Evolutionary conservation across 2,113 vertebrate species (phyloP), one percentile per base, ranked within the genome.

Genomic region (Apodemus sylvaticus): DNA sequence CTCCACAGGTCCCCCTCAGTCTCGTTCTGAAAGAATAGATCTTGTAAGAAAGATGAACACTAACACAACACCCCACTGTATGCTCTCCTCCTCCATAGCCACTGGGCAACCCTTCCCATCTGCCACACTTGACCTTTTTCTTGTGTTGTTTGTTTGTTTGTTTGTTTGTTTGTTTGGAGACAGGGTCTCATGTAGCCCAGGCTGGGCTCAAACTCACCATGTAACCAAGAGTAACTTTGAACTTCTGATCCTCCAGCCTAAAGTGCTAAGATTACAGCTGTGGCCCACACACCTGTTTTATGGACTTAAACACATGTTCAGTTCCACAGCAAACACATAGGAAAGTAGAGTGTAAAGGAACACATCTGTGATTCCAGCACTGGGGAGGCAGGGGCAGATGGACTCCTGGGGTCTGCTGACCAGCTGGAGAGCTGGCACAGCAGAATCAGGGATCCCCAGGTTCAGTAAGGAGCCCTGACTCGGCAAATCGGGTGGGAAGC

Each of bases 41-140:
- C 2, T 53, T 60, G 26, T 31, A 48, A 58, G n/a, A 51, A 71
- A 29, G 19, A 7, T 22, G 60, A 76, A 45, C 85, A 74, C 36
- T 0, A 62, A 39, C 6, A 12, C 1, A 17, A 19, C 7, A n/a
- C 29, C 34, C 48, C 5, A 12, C 20, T 7, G 31, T 36, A 1
- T 51, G 11, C 3, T 1, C 11, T 26, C 7, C 39, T 5, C n/a
- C 81, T 31, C 58, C 22, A 14, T 10, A 88, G 13, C 64, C 76
- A 4, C 42, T 26, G 29, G 20, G 16, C 74, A 31, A 26, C 2
- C 16, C 26, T 17, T 62, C 26, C 64, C 36, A 8, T 29, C 39
- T 55, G 70, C n/a, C 62, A 53, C n/a, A 24, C 3, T 11, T 62
- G 17, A 14, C n/a, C 58, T 62, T 62, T 45, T 29, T 39, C 19